phyloP scores from a whole-genome alignment of 2,797 vertebrate genomes.

The Neostethus bicornis region DNA sequence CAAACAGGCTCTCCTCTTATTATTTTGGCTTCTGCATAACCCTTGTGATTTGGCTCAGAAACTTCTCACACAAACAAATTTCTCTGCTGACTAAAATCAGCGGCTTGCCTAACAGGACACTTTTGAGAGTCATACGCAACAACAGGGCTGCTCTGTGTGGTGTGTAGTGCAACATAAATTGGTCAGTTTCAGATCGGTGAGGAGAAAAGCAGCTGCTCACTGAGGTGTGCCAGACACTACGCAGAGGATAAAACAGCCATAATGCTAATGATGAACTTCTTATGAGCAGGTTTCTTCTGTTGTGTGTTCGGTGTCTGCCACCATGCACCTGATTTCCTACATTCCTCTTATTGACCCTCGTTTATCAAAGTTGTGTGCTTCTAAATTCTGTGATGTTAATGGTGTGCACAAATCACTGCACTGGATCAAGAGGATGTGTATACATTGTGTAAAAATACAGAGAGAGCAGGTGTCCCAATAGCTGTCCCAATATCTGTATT shows the following conservation, averaged over 20 bases:
- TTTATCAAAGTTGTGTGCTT: too few species aligned
- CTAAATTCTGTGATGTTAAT: too few species aligned
- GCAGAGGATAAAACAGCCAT: not conserved
- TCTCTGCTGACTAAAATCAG: slow-evolving; percentile 31
- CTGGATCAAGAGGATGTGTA: too few species aligned
- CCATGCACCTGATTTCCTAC: not conserved
- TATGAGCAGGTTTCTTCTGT: not conserved
- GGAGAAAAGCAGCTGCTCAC: too few species aligned
- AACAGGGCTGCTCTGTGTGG: too few species aligned
- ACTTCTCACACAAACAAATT: slow-evolving; percentile 13
- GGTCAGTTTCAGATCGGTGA: not conserved
- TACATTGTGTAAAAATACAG: too few species aligned
- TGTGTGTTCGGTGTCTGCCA: not conserved
- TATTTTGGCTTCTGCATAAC: slow-evolving; percentile 43
- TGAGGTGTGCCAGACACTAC: too few species aligned
- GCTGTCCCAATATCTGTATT: too few species aligned
- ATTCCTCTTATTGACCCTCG: too few species aligned
- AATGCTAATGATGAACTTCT: not conserved
- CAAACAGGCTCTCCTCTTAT: slow-evolving; percentile 56
- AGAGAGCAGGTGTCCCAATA: too few species aligned
- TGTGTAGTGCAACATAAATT: not conserved
- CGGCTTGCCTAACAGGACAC: slow-evolving; percentile 28
- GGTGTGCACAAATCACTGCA: too few species aligned
- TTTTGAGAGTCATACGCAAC: slow-evolving; percentile 27
- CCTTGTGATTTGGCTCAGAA: slow-evolving; percentile 46